Conservation (phyloP, 2,888 invertebrate species). For the Epistrophe grossulariae region DNA sequence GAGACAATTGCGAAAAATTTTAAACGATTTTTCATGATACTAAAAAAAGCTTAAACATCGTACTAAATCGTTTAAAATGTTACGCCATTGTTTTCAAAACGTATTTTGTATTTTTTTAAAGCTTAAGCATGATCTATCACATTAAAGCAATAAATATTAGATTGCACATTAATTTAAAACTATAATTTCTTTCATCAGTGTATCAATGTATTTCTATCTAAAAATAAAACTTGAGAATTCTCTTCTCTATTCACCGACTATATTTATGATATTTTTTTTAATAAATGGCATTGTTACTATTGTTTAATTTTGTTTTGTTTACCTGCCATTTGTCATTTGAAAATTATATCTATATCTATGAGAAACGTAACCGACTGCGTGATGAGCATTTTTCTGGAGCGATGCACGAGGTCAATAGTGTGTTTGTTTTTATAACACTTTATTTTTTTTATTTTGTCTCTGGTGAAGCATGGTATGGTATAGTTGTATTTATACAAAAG, state of each 20-base stretch:
- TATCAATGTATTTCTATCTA: not conserved
- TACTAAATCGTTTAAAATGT: no score
- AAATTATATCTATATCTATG: slow-evolving; percentile 5
- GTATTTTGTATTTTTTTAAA: not conserved
- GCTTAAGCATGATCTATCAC: not conserved
- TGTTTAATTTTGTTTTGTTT: not conserved
- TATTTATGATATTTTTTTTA: slow-evolving; percentile 11
- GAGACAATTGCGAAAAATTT: no score
- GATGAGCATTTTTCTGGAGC: slow-evolving; percentile 76
- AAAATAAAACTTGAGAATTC: not conserved
- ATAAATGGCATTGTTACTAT: not conserved
- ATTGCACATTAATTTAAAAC: not conserved
- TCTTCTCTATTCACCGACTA: slow-evolving; percentile 8
- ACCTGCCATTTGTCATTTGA: slow-evolving; percentile 26
- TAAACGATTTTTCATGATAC: no score
- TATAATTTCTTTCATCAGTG: not conserved
- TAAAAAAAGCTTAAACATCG: no score
- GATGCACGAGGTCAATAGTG: slow-evolving; percentile 72
- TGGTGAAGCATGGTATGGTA: slow-evolving; percentile 12
- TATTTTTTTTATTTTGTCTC: not conserved
- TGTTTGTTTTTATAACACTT: slow-evolving; percentile 28
- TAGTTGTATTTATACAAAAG: not conserved
- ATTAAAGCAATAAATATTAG: not conserved
- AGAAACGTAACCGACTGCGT: slow-evolving; percentile 69
- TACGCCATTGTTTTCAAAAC: no score